These are phyloP conservation scores for Cryptomyrus ogoouensis DNA, from an alignment of 2,113 vertebrate species.

Conservation along the genomic window DNA sequence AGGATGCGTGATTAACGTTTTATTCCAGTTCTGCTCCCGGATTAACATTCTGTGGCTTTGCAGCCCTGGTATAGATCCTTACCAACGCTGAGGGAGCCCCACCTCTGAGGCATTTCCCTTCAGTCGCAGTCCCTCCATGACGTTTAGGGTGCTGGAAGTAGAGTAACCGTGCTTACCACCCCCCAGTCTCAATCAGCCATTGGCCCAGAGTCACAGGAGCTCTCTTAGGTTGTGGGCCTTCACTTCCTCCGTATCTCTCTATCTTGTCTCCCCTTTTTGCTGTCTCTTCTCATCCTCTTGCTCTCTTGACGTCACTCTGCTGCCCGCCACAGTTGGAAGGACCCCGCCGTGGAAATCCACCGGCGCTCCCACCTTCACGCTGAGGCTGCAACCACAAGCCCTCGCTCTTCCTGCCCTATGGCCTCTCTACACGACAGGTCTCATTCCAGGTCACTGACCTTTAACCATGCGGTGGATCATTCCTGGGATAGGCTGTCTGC, in stretches of 20 bases:
- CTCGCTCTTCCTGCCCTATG: background rate
- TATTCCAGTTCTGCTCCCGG: background rate
- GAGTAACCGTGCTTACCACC: background rate
- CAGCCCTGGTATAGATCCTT: background rate
- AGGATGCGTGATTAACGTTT: too few species aligned
- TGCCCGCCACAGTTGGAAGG: background rate
- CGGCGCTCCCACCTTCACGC: background rate
- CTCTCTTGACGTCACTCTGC: background rate
- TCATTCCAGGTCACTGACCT: conserved; percentile 9
- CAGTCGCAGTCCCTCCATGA: background rate
- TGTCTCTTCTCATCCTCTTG: background rate
- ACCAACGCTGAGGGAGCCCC: background rate
- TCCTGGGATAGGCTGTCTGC: background rate
- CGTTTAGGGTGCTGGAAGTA: background rate
- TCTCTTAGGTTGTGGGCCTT: background rate
- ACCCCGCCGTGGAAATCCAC: background rate
- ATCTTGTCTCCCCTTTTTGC: background rate
- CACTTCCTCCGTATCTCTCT: background rate
- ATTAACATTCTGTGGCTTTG: background rate
- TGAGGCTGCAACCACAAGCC: background rate
- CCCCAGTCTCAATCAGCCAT: background rate
- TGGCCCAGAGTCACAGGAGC: background rate
- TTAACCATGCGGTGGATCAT: background rate
- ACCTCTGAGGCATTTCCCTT: background rate
- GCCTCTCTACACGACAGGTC: background rate